phyloP scores from a whole-genome alignment of 2,113 vertebrate species.

The Dicrurus megarhynchus region DNA sequence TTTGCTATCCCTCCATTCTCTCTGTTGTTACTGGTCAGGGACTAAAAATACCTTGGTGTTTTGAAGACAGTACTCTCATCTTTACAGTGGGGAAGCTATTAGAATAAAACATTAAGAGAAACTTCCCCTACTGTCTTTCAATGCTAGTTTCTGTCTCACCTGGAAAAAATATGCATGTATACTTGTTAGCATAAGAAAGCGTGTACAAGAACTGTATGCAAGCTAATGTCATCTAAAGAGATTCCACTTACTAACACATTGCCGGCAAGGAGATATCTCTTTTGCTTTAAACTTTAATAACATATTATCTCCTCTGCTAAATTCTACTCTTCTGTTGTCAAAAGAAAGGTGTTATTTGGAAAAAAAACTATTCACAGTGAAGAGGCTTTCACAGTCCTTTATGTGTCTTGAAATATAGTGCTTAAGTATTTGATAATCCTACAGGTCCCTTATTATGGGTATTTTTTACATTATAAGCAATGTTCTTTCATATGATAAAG shows the following conservation, averaged over 20 bases:
- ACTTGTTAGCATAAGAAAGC: conserved; percentile 13
- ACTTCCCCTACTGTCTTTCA: not conserved
- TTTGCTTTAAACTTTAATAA: not conserved
- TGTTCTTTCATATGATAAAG: not conserved
- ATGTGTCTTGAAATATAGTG: not conserved
- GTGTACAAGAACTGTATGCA: not conserved
- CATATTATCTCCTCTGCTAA: not conserved
- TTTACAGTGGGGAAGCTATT: not conserved
- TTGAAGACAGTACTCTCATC: not conserved
- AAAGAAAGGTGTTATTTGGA: not conserved
- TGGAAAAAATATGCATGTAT: not conserved
- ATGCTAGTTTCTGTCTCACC: not conserved
- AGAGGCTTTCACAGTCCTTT: not conserved
- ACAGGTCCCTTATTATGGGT: not conserved
- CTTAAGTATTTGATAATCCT: not conserved
- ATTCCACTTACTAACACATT: not conserved
- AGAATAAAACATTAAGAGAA: not conserved
- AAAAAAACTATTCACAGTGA: not conserved
- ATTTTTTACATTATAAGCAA: not conserved
- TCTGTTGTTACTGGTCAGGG: not conserved
- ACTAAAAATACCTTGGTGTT: not conserved
- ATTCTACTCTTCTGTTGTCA: not conserved
- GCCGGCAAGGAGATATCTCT: not conserved
- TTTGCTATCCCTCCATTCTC: not conserved
- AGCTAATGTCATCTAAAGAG: not conserved